Base-by-base conservation (phyloP, 2,797 vertebrate species). In the Ara ararauna region DNA sequence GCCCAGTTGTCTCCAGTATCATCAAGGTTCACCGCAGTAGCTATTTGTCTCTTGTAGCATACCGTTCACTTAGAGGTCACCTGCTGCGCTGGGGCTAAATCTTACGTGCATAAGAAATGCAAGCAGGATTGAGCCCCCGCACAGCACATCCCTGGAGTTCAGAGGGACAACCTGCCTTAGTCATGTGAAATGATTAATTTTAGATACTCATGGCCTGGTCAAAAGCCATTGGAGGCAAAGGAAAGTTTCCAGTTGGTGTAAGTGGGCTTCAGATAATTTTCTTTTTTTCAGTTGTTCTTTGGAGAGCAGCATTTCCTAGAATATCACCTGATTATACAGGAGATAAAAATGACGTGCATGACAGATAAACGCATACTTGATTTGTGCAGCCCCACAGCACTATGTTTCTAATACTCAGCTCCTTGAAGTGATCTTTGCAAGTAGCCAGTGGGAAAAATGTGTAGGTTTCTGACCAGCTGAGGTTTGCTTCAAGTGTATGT, bases 11-110 rank as follows among this genome's bases (percentile, higher is more conserved):
- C 87, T 96, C 72, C 84, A 82, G 91, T 82, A 92, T 76, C 94
- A 96, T 94, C 96, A 96, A 65, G 91, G 93, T 94, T 95, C 94
- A 94, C 95, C 1, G 44, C 88, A 93, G 94, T 83, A 90, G 81
- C 94, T 93, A 89, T 96, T 95, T 95, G 86, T 95, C 94, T 96
- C 88, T 58, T 78, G 53, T 38, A 78, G 72, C 45, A 72, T 38
- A 38, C 76, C 2, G 3, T 95, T 64, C 81, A 38, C 62, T 90
- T 90, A 92, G 54, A 83, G 89, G 75, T 90, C 65, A 85, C 94
- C 87, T 92, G 87, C 88, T 95, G 90, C 83, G 92, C 90, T n/a
- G 93, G 17, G 61, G 34, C 84, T 89, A 85, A 94, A 89, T 85
- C 61, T 84, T 89, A 67, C 82, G 90, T 97, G 78, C 78, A 58